Evolutionary conservation across 1,140 invertebrate genomes (phyloP).

Genomic region (Spodoptera frugiperda): DNA sequence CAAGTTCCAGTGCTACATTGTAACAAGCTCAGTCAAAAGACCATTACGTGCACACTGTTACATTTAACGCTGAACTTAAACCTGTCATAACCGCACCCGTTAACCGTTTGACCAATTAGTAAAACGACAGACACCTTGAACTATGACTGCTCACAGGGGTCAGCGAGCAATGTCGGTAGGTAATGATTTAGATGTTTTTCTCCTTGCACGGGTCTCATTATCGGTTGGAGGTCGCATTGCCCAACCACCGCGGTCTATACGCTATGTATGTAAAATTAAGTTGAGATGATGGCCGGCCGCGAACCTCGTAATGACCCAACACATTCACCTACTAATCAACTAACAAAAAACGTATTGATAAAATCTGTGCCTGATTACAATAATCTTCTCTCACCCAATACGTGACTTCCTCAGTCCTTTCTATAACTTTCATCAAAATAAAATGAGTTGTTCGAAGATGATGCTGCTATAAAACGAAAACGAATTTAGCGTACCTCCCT

Average conservation of each 20-base stretch:
- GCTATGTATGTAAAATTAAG: slow-evolving; percentile 20
- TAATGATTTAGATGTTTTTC: slow-evolving; percentile 50
- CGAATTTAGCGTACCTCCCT: neutral
- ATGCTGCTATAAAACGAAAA: slow-evolving; percentile 30
- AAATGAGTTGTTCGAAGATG: neutral
- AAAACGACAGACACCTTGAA: slow-evolving; percentile 44
- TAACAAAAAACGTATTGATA: slow-evolving; percentile 30
- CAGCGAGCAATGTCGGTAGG: slow-evolving; percentile 24
- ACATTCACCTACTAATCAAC: slow-evolving; percentile 64
- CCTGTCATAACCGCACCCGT: neutral
- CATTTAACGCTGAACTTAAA: slow-evolving; percentile 13
- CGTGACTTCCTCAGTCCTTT: slow-evolving; percentile 3
- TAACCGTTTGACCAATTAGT: slow-evolving; percentile 42
- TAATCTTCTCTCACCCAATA: slow-evolving; percentile 16
- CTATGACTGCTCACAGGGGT: slow-evolving; percentile 31
- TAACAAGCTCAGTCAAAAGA: neutral
- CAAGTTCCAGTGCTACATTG: neutral
- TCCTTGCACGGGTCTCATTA: slow-evolving; percentile 53
- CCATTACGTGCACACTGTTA: slow-evolving; percentile 4
- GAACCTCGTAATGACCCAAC: slow-evolving; percentile 66
- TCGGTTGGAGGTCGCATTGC: slow-evolving; percentile 58
- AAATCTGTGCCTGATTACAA: neutral
- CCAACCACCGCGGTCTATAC: slow-evolving; percentile 41
- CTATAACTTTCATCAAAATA: slow-evolving; percentile 18
- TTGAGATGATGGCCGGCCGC: neutral